Conservation (phyloP, 2,888 invertebrate species). For the Caradrina clavipalpis region DNA sequence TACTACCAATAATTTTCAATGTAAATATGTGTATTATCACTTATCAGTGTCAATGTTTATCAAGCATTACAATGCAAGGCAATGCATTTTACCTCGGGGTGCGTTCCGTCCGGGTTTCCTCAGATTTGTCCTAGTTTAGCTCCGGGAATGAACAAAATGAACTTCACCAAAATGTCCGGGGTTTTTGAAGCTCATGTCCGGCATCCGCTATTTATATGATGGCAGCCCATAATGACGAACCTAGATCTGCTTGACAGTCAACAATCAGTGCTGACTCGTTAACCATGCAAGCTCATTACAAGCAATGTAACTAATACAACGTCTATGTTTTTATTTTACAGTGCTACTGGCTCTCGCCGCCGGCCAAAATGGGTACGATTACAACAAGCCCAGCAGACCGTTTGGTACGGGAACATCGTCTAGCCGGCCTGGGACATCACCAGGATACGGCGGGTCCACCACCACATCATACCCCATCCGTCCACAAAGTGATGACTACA, state of each 20-base stretch:
- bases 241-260: neutral
- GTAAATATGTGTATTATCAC: too few species aligned
- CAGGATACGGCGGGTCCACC: constrained; percentile 62
- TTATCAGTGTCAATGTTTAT: too few species aligned
- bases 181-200: too few species aligned
- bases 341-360: constrained; percentile 81
- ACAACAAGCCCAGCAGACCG: constrained; percentile 93
- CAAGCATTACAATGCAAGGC: too few species aligned
- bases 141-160: too few species aligned
- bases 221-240: neutral
- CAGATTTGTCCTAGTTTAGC: too few species aligned
- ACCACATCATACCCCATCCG: constrained; percentile 74
- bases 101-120: too few species aligned
- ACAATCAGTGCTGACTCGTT: neutral
- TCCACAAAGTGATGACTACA: constrained; percentile 71
- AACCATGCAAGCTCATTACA: neutral
- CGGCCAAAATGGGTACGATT: constrained; percentile 94
- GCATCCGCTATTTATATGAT: too few species aligned
- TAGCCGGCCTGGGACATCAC: constrained; percentile 70
- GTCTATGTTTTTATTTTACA: constrained; percentile 69
- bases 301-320: constrained; percentile 1
- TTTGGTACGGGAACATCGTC: constrained; percentile 83
- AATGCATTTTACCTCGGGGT: too few species aligned
- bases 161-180: too few species aligned
- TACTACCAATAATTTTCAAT: too few species aligned